Evolutionary conservation across 2,113 vertebrate genomes (phyloP), one percentile per base, ranked within the genome.

Genomic region (Cardinalis cardinalis): DNA sequence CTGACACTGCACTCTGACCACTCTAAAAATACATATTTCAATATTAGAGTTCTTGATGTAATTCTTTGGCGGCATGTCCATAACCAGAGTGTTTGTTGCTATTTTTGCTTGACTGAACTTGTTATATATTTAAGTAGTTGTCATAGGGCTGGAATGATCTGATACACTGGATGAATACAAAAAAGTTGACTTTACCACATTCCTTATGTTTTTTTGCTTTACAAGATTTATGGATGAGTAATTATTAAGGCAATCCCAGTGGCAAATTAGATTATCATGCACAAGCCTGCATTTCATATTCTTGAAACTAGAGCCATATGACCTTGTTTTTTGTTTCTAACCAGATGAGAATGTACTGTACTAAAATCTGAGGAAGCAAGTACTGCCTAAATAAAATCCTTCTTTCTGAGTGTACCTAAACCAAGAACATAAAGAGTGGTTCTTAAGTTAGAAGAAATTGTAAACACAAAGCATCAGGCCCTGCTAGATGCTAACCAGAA

Each of bases 131-230:
- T 71, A 55, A 52, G 49, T 21, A 84, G 58, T 75, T 87, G 48
- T 88, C 59, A 76, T 8, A 71, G 40, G 49, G 10, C 34, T 86
- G 48, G 19, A 88, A 68, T n/a, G 23, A 88, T 66, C 41, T 76
- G 29, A 25, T 58, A 58, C 56, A 43, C 34, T 64, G 17, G 19
- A 55, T 69, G 44, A 90, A 84, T 52, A 83, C 52, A 80, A 91
- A 87, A 43, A 64, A 19, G 9, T 49, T 77, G 40, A 64, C 25
- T 56, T 80, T 74, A 65, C 13, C 1, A 5, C n/a, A 23, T 53
- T 73, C 51, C 25, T 52, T 81, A 74, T 64, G 43, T 48, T 95
- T 92, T 92, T 84, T 66, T 66, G 75, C 28, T 87, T 74, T 55
- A 70, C 2, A 46, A 63, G 58, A 29, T n/a, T 90, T 60, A 60